Conservation (phyloP, 2,113 vertebrate genomes). For the Donacobius atricapilla region DNA sequence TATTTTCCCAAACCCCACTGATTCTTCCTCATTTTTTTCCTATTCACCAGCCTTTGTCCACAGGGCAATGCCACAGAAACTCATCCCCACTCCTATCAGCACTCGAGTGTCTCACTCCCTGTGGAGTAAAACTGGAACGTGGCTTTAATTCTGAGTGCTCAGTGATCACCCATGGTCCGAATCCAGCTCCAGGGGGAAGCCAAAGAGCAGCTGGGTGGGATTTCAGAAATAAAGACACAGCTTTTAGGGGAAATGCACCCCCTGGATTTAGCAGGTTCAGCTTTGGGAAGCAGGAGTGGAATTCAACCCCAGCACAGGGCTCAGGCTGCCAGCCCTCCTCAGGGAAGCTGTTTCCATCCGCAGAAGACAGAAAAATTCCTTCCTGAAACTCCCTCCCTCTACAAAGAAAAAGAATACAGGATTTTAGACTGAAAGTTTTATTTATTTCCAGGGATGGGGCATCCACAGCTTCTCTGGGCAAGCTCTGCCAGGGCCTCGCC, state of each 20-base stretch:
- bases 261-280: background rate
- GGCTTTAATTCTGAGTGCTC: fast-evolving
- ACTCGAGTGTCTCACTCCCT: fast-evolving
- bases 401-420: background rate
- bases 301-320: background rate
- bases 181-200: background rate
- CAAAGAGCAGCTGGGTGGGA: fast-evolving
- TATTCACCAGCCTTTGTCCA: fast-evolving
- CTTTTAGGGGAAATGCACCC: background rate
- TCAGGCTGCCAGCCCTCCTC: background rate
- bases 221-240: fast-evolving
- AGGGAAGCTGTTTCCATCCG: background rate
- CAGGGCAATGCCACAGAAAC: fast-evolving
- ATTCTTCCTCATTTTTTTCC: background rate
- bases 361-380: background rate
- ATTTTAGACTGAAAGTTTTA: background rate
- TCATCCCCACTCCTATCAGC: fast-evolving
- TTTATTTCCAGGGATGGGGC: background rate
- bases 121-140: fast-evolving
- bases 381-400: background rate
- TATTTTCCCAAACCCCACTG: fast-evolving
- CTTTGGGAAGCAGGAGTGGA: background rate
- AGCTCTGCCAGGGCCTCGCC: background rate
- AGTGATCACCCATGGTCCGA: fast-evolving
- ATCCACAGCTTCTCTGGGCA: background rate